These are phyloP conservation scores for Anneissia japonica DNA, from an alignment of 35 echinoderm and acorn worm genomes.

Conservation along the genomic window DNA sequence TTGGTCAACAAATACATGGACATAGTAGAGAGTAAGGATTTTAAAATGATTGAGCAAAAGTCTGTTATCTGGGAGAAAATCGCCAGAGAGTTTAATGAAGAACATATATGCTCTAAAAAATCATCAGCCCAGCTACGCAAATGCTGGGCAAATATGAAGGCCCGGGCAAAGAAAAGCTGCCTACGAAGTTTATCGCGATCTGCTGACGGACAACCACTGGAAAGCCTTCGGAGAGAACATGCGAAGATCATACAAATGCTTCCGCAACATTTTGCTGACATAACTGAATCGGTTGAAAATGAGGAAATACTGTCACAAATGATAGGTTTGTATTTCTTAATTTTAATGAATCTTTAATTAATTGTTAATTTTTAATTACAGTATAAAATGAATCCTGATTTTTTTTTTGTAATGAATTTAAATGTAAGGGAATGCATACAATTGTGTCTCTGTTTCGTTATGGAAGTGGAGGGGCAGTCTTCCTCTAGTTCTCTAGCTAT, in stretches of 20 bases:
- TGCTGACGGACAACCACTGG: background rate
- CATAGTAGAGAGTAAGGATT: background rate
- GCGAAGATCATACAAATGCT: background rate
- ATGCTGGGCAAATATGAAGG: background rate
- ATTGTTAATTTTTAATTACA: too few species aligned
- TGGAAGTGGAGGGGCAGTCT: too few species aligned
- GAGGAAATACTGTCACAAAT: background rate
- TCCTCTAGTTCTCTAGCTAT: too few species aligned
- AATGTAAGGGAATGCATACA: too few species aligned
- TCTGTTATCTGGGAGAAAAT: background rate
- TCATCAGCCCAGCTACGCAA: background rate
- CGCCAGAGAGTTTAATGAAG: background rate
- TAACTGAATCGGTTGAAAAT: too few species aligned
- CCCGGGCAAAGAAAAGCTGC: background rate
- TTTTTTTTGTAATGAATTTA: too few species aligned
- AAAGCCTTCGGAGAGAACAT: background rate
- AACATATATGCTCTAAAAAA: background rate
- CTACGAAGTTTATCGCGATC: background rate
- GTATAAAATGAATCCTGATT: too few species aligned
- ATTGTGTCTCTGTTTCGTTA: too few species aligned
- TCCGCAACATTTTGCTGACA: background rate
- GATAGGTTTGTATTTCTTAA: background rate
- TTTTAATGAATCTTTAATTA: too few species aligned
- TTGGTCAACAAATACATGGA: background rate
- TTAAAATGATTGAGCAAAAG: background rate